Conservation (phyloP, 2,113 vertebrate genomes). For the Melierax canorus region DNA sequence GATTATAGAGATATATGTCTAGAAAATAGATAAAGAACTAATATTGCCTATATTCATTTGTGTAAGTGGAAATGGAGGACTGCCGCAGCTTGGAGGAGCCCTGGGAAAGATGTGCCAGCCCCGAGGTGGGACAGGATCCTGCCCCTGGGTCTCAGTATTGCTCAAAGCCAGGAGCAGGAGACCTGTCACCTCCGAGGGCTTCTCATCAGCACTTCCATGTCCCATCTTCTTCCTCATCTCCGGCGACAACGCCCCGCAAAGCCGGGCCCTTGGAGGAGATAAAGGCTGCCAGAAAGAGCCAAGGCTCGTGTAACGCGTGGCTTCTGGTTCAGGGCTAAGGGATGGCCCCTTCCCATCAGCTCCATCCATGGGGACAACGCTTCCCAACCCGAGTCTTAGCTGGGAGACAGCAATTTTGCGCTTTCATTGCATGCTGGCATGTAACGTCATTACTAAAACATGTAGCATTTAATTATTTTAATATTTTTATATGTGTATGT, state of each 20-base stretch:
- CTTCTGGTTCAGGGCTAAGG: background rate
- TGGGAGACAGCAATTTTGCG: constrained; percentile 42
- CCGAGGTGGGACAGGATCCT: background rate
- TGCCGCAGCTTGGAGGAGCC: background rate
- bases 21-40: background rate
- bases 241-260: rapidly evolving
- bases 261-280: background rate
- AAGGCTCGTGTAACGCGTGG: background rate
- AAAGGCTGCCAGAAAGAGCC: background rate
- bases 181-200: background rate
- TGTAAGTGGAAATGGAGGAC: background rate
- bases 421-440: constrained; percentile 14
- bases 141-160: background rate
- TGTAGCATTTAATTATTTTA: background rate
- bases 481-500: too few relatives aligned
- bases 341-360: background rate
- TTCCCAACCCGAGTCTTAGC: background rate
- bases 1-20: background rate
- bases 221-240: background rate
- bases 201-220: background rate
- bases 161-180: background rate
- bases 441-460: background rate
- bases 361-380: rapidly evolving
- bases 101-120: background rate
- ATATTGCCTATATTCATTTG: rapidly evolving